Percentiles rank a stretch among this genome's conserved stretches.
phyloP scores from a whole-genome alignment of 1,140 invertebrate species.

The Aphelinus certus region DNA sequence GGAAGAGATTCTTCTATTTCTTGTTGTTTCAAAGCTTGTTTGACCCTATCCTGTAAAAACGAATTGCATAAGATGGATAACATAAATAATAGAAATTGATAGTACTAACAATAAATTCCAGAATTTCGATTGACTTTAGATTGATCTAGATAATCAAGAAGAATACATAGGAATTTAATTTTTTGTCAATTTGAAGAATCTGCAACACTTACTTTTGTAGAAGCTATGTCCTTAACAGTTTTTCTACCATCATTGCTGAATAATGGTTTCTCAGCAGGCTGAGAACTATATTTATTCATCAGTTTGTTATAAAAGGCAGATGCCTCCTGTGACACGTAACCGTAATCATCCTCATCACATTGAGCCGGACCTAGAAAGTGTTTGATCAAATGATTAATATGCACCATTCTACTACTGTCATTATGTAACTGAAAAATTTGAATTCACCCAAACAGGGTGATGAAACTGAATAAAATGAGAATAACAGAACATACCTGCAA shows the following conservation, averaged over 20 bases:
- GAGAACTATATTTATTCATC: constrained; percentile 82
- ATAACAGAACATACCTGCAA: constrained; percentile 62
- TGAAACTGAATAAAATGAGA: too few species aligned
- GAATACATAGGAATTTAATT: constrained; percentile 11
- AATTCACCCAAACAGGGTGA: too few species aligned
- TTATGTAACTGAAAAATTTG: neutral
- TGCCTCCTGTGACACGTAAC: constrained; percentile 85
- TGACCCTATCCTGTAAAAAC: constrained; percentile 70
- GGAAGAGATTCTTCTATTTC: constrained; percentile 77
- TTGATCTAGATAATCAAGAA: neutral
- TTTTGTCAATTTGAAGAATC: constrained; percentile 1
- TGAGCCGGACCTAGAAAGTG: constrained; percentile 71
- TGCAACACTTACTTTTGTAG: constrained; percentile 61
- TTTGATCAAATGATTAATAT: constrained; percentile 29
- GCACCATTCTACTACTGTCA: neutral
- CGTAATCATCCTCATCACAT: constrained; percentile 90
- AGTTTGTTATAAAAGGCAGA: constrained; percentile 83
- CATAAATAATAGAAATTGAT: constrained; percentile 1
- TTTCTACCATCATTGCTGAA: constrained; percentile 58
- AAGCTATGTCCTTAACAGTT: constrained; percentile 62
- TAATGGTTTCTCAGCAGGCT: constrained; percentile 71
- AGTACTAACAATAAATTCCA: neutral
- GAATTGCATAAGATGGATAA: constrained; percentile 6
- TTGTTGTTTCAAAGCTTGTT: constrained; percentile 77
- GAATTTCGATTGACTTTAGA: neutral